phyloP scores from a whole-genome alignment of 2,888 invertebrate species.

The Nomada ferruginata region DNA sequence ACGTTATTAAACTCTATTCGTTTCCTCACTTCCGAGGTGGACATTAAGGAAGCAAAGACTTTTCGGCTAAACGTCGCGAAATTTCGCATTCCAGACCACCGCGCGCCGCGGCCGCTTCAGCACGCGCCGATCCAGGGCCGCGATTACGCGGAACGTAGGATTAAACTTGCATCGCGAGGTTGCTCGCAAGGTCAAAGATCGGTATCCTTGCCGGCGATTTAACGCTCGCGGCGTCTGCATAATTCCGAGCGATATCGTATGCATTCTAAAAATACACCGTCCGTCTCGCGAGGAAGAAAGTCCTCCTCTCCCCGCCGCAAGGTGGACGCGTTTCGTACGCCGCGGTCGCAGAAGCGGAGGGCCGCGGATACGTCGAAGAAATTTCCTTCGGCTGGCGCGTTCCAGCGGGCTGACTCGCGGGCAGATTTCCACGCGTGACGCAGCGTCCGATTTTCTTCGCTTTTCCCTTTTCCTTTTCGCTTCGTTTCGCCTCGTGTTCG shows the following conservation, averaged over 20 bases:
- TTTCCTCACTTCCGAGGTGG: no score
- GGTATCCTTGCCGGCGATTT: constrained; percentile 40
- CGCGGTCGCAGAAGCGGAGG: neutral
- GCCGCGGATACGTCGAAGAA: constrained; percentile 43
- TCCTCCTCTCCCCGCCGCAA: neutral
- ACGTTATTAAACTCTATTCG: no score
- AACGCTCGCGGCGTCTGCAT: constrained; percentile 47
- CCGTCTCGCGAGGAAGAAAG: constrained; percentile 3
- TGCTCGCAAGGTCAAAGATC: constrained; percentile 48
- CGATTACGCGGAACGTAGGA: constrained; percentile 39
- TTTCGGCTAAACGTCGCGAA: no score
- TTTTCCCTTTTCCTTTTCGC: constrained; percentile 21
- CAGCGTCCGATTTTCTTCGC: constrained; percentile 46
- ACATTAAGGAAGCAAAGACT: no score
- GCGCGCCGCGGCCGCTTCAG: neutral
- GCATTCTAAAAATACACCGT: constrained; percentile 32
- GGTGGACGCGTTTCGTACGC: constrained; percentile 28
- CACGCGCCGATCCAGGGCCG: constrained; percentile 20
- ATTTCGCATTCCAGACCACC: no score
- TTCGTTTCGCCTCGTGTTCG: constrained; percentile 58
- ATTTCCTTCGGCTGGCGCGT: constrained; percentile 63
- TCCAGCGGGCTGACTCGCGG: constrained; percentile 67
- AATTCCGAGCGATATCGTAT: constrained; percentile 45
- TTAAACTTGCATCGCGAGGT: constrained; percentile 24
- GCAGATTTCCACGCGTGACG: constrained; percentile 73